Base-by-base conservation (phyloP, 2,113 vertebrate species). In the Ophiodon elongatus region DNA sequence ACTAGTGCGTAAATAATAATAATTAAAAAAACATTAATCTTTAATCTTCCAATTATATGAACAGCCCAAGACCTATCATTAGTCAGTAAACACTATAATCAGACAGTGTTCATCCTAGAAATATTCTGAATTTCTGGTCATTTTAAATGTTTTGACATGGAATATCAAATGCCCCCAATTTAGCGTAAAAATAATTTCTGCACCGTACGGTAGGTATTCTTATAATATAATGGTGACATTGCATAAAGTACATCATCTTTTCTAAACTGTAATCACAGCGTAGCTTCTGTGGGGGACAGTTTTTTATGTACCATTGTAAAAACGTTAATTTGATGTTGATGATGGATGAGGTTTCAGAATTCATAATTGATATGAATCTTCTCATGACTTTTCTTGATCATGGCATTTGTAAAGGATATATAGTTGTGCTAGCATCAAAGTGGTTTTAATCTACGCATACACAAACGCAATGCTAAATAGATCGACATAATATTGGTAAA, bases 401-500 rank as follows among this genome's bases (percentile, higher is more conserved):
- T 35, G 8, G 8, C 29, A 47, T 66, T 47, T 29, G 10, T 47
- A 10, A n/a, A 41, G 8, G 8, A 68, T 74, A 31, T 23, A 71
- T 1, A 33, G 11, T n/a, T 11, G 17, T 73, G 23, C 41, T 31
- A 19, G 25, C 78, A 64, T 65, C 19, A 43, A 43, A 21, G 23
- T 1, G 29, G 4, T 72, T 77, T 37, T 29, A 13, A 8, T n/a
- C 10, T 9, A 35, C 23, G 23, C 19, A 60, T 27, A 23, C 19
- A 25, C 14, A 54, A 67, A 75, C 3, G 1, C n/a, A 41, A 47
- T 29, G 4, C 21, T 47, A 23, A 54, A 71, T 35, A 6, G 0
- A 68, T 63, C 2, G 71, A 57, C 43, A 29, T 72, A 56, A 17
- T 17, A 37, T 43, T 86, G 43, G 74, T 75, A 56, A 80, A 87